These are phyloP conservation scores for Tolypeutes matacus DNA, from an alignment of 2,797 vertebrate species.

Conservation along the genomic window DNA sequence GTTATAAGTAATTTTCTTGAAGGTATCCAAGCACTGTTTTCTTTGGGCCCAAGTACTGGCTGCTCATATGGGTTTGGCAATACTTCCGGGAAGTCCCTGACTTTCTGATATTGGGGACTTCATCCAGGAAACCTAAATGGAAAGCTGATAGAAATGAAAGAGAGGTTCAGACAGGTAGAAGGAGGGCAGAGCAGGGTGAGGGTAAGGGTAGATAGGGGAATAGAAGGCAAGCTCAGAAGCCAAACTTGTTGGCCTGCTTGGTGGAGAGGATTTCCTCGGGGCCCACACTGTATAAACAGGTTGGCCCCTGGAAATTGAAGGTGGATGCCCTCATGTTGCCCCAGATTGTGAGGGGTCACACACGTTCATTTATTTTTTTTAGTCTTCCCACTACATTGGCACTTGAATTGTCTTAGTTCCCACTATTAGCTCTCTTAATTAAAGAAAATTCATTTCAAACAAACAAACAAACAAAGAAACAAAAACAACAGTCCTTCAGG, in stretches of 20 bases:
- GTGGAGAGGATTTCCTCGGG: neutral
- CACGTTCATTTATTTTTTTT: neutral
- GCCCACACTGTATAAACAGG: no score
- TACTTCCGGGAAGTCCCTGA: neutral
- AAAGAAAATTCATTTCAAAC: neutral
- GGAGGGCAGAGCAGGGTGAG: neutral
- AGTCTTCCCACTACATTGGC: neutral
- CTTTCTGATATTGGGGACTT: neutral
- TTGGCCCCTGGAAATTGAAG: neutral
- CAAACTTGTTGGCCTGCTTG: neutral
- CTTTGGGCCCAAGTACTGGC: neutral
- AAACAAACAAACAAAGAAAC: neutral
- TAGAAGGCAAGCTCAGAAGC: neutral
- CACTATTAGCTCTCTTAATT: neutral
- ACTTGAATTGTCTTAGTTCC: neutral
- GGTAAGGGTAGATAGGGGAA: neutral
- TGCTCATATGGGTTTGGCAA: neutral
- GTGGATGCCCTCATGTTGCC: neutral
- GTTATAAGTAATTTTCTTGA: neutral
- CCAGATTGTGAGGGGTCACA: neutral
- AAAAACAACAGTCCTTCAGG: neutral
- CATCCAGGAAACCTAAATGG: neutral
- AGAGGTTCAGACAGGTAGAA: neutral
- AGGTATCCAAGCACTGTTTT: neutral
- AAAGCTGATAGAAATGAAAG: neutral